Evolutionary conservation across 2,797 vertebrate species (phyloP), one percentile per base, ranked within the genome.

Genomic region (Pachyuromys duprasi): DNA sequence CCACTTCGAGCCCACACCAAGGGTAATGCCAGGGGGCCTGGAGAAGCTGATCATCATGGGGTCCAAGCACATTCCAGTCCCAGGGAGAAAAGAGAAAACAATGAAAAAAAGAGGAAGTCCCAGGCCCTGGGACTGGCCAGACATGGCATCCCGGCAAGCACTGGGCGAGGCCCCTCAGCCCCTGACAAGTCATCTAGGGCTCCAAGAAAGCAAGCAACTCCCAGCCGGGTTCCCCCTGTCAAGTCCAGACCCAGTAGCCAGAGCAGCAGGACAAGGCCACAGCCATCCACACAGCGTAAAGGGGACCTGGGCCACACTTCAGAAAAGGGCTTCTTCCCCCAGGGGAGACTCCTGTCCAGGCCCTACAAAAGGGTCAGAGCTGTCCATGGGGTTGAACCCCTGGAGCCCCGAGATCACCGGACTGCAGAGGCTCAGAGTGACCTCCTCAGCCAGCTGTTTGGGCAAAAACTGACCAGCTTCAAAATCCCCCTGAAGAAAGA

Each of bases 401-500:
- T 98, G 79, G 98, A 99, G 83, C 97, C 98, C 8, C 99, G 98
- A 82, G 98, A 98, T 90, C 99, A 99, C 98, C 99, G 99, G 98
- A 99, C 99, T 0, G 99, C 99, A 3, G 99, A 99, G 98, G 99
- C 99, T 93, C 99, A 99, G 98, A 99, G 99, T 97, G 98, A 99
- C 99, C 99, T 99, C 97, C 99, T 99, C 97, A 99, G 99, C 98
- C 99, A 99, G 98, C 99, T 99, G 97, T 99, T 99, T 95, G 99
- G 99, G 96, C 99, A 99, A 97, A 99, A 99, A 99, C 99, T 99
- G 97, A 99, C 99, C 95, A 99, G 99, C 98, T 99, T 99, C 99
- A 99, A 99, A 98, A 99, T 99, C 99, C 99, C 99, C 98, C 98
- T 99, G 94, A 99, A 99, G 97, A 99, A 99, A 98, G 99, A 99